A percentile compares a stretch with the other conserved stretches of the same genome.
These are phyloP conservation scores for Zosterops lateralis DNA, from an alignment of 2,113 vertebrate genomes.

Conservation along the genomic window DNA sequence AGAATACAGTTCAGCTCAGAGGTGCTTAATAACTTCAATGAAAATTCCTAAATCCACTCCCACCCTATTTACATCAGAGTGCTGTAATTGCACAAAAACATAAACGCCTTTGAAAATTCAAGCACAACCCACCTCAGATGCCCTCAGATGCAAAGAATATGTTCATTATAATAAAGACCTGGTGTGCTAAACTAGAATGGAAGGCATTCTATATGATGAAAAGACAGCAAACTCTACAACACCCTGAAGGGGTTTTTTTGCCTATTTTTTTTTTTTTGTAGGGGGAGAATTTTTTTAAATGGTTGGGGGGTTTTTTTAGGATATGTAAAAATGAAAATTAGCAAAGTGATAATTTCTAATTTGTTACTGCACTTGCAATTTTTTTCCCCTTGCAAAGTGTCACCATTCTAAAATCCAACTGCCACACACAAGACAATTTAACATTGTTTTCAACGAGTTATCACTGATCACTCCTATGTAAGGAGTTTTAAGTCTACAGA, in stretches of 20 bases:
- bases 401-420: background rate
- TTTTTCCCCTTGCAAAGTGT: background rate
- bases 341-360: background rate
- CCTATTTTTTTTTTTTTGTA: too few species aligned
- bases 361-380: background rate
- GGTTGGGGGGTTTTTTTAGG: background rate
- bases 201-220: background rate
- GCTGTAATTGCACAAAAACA: background rate
- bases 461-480: background rate
- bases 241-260: rapidly evolving
- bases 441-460: background rate
- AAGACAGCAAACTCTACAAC: background rate
- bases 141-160: background rate
- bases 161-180: background rate
- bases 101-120: background rate
- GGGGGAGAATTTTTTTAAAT: background rate
- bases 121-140: background rate
- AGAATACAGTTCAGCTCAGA: background rate
- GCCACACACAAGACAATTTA: background rate
- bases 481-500: background rate
- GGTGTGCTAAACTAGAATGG: background rate
- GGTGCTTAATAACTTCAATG: background rate
- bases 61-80: background rate
- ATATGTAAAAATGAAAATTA: background rate
- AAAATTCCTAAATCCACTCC: background rate